These are phyloP conservation scores for Subacronicta megacephala DNA, from an alignment of 2,888 invertebrate genomes.

Conservation along the genomic window DNA sequence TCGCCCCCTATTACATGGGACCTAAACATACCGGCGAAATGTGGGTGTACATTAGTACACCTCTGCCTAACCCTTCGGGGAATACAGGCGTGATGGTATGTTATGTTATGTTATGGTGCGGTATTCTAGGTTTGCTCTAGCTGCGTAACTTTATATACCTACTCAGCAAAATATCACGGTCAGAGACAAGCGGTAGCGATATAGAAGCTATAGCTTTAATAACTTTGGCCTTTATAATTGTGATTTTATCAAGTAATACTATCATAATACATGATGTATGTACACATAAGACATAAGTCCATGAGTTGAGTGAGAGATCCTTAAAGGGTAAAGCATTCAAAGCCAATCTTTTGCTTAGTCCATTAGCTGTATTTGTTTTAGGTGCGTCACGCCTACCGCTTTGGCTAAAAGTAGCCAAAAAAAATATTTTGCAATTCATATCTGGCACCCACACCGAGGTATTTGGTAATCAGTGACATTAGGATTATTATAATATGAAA, in stretches of 20 bases:
- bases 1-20: too few species aligned
- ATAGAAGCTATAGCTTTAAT: too few species aligned
- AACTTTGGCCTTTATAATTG: slow-evolving; percentile 13
- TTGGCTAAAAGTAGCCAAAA: slow-evolving; percentile 40
- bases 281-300: not conserved
- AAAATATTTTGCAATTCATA: slow-evolving; percentile 47
- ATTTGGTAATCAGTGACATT: slow-evolving; percentile 46
- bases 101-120: too few species aligned
- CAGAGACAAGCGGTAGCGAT: too few species aligned
- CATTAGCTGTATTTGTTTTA: slow-evolving; percentile 27
- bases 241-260: slow-evolving; percentile 20
- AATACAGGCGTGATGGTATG: too few species aligned
- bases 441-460: slow-evolving; percentile 31
- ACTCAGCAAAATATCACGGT: too few species aligned
- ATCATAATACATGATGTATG: slow-evolving; percentile 1
- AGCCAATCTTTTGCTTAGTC: slow-evolving; percentile 23
- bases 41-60: too few species aligned
- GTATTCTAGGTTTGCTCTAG: too few species aligned
- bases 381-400: slow-evolving; percentile 31
- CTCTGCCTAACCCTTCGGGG: too few species aligned
- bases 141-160: too few species aligned
- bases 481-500: slow-evolving; percentile 37
- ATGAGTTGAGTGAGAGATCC: slow-evolving; percentile 2
- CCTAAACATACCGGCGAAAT: too few species aligned
- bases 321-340: slow-evolving; percentile 10